Base-by-base conservation (phyloP, 2,797 vertebrate species). In the Lagorchestes hirsutus region DNA sequence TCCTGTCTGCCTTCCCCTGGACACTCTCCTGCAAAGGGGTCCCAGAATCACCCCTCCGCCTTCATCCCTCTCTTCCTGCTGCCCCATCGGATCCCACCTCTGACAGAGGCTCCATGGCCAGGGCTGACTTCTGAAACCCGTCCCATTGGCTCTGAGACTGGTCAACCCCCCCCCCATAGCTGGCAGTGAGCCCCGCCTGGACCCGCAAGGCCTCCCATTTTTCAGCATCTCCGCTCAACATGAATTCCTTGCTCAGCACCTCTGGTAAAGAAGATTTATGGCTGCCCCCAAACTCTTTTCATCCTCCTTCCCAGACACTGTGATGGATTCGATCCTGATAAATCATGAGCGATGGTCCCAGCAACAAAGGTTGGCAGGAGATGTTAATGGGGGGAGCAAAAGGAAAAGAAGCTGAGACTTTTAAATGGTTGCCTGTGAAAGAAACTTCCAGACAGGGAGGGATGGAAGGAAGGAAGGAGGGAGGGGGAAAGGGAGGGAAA, bases 241-340 rank as follows among this genome's bases (percentile, higher is more conserved):
- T 96, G 93, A 96, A 98, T 97, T 97, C 96, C 94, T 97, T 96
- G 98, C 92, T 98, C 97, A 98, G 95, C 97, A 95, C 96, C 94
- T 96, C 96, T 90, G 93, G 96, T 95, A 98, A 97, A 97, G 93
- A 94, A 98, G 97, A 98, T 97, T 98, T 98, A 98, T 97, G 91
- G 91, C 82, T 90, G 94, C 92, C 90, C 59, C n/a, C 31, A 95
- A 96, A 67, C 96, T 97, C 97, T 97, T 97, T 97, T 97, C 96
- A 93, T 97, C 96, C 95, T 96, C 93, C 97, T 97, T 96, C 74
- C 94, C 94, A 96, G 92, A 96, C 94, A 97, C 95, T 94, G 95
- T 94, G 96, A 94, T 96, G 96, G 97, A 97, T 97, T 97, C 96
- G 97, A 96, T 97, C 97, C 97, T 97, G 97, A 97, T 98, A 97